A percentile compares a stretch with the other conserved stretches of the same genome.
These are phyloP conservation scores for Rhea pennata DNA, from an alignment of 2,113 vertebrate species.

Conservation along the genomic window DNA sequence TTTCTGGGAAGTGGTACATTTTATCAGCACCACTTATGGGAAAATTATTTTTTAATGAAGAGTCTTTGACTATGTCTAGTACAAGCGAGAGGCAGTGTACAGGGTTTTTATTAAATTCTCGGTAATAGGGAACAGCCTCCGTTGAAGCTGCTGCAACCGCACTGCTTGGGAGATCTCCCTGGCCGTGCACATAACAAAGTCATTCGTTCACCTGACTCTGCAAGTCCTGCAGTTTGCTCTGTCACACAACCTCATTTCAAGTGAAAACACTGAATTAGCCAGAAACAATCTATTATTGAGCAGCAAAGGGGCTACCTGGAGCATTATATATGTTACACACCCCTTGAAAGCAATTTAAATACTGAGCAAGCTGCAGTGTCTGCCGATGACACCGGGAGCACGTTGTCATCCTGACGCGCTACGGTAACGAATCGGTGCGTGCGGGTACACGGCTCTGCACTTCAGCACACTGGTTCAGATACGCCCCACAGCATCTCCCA, in stretches of 20 bases:
- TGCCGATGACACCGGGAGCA: neutral
- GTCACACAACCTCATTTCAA: neutral
- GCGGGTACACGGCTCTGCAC: neutral
- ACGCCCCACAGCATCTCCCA: neutral
- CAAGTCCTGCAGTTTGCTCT: neutral
- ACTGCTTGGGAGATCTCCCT: neutral
- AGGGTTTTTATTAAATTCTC: neutral
- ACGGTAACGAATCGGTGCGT: too few species aligned
- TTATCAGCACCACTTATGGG: neutral
- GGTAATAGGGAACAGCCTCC: neutral
- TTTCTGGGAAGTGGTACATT: neutral
- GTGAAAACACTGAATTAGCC: neutral
- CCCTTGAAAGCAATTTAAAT: conserved; percentile 31
- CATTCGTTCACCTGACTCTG: neutral
- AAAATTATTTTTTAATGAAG: neutral
- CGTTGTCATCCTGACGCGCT: neutral
- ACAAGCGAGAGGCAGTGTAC: neutral
- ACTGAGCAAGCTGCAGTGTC: neutral
- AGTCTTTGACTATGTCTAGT: neutral
- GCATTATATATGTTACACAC: neutral
- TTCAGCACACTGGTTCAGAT: too few species aligned
- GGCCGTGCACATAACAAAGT: neutral
- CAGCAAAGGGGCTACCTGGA: neutral
- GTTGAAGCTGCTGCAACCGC: neutral
- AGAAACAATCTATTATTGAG: conserved; percentile 8